Percentiles rank a stretch among this genome's conserved stretches.
phyloP scores from a whole-genome alignment of 2,888 invertebrate genomes.

The Sepioteuthis lessoniana region DNA sequence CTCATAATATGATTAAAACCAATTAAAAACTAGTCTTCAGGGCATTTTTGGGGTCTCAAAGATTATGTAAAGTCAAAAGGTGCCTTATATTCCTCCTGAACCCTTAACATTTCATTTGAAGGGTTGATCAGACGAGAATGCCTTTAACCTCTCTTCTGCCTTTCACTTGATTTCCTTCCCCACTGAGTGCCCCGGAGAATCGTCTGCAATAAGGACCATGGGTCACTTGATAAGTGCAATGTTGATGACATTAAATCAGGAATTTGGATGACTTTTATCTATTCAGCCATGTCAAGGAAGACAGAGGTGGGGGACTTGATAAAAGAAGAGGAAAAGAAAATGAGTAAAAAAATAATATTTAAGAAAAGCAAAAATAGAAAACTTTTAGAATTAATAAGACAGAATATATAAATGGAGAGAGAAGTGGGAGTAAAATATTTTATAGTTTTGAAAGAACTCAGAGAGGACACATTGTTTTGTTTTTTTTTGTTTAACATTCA shows the following conservation, averaged over 20 bases:
- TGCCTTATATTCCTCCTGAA: not conserved
- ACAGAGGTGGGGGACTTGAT: too few relatives aligned
- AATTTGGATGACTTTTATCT: not conserved
- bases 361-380: not conserved
- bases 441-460: too few relatives aligned
- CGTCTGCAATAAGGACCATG: not conserved
- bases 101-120: not conserved
- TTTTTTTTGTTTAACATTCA: too few relatives aligned
- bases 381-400: not conserved
- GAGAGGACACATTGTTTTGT: too few relatives aligned
- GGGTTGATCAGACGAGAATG: not conserved
- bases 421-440: too few relatives aligned
- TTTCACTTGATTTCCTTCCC: not conserved
- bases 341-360: not conserved
- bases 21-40: not conserved
- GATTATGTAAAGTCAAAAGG: not conserved
- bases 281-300: not conserved
- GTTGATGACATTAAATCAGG: not conserved
- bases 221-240: constrained; percentile 23
- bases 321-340: not conserved
- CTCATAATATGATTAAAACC: not conserved
- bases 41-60: not conserved
- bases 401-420: not conserved
- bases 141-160: not conserved
- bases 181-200: not conserved